These are phyloP conservation scores for Amblyteles armatorius DNA, from an alignment of 2,888 invertebrate genomes.

Conservation along the genomic window DNA sequence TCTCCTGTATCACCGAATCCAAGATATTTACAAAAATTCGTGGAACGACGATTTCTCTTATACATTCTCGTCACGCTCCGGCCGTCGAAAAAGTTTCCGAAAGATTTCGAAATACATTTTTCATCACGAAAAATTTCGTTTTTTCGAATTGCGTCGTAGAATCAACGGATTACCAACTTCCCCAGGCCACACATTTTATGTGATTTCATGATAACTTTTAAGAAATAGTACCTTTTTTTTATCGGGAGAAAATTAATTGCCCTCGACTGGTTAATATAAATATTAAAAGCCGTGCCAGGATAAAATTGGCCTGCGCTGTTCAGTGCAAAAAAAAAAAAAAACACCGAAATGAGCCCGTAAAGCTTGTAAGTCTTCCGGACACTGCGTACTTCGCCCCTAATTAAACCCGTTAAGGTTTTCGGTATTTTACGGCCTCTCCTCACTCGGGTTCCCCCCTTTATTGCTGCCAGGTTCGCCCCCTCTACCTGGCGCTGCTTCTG, in stretches of 20 bases:
- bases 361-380: constrained; percentile 47
- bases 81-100: not conserved
- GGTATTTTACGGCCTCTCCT: constrained; percentile 75
- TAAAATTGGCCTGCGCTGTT: constrained; percentile 40
- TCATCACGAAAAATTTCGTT: not conserved
- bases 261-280: constrained; percentile 17
- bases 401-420: constrained; percentile 78
- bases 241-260: constrained; percentile 5
- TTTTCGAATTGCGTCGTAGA: not conserved
- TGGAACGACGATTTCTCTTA: constrained; percentile 17
- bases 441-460: constrained; percentile 55
- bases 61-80: constrained; percentile 36
- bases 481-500: constrained; percentile 66
- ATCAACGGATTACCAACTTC: not conserved
- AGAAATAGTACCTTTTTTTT: not conserved
- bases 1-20: not conserved
- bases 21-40: constrained; percentile 29
- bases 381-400: constrained; percentile 73
- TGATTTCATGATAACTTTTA: not conserved
- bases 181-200: not conserved
- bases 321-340: constrained; percentile 2
- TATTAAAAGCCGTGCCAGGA: constrained; percentile 26
- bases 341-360: constrained; percentile 35
- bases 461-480: constrained; percentile 50
- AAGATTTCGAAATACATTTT: constrained; percentile 2